Evolutionary conservation across 2,888 invertebrate genomes (phyloP), one percentile per base, ranked within the genome.

Genomic region (Xestia xanthographa): DNA sequence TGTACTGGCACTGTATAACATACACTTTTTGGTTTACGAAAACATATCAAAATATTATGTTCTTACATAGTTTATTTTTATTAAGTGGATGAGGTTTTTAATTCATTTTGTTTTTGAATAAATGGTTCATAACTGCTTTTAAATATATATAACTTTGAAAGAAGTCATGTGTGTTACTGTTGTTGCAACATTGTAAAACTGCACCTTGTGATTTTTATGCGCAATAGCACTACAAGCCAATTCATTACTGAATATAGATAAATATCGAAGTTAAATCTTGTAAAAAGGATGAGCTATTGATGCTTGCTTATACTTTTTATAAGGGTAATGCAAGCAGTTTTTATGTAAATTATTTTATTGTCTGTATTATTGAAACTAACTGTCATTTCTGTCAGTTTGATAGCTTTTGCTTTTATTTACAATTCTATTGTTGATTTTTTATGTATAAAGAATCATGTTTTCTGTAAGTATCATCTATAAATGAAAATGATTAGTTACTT

Each of bases 1-100:
- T 90, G 82, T 92, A 60, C 85, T 90, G 77, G 90, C 78, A 70
- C 85, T 90, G 82, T 90, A 89, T 76, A 90, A 87, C 48, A 84
- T 86, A 80, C 88, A 89, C 80, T 90, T 89, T 79, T 80, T 87
- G 76, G 72, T 91, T 84, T 87, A 90, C 86, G 83, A 88, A 58
- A 89, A 88, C 79, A 86, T 89, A 80, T 80, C 87, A 72, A 87
- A 90, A 75, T 88, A 88, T 86, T 87, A 70, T 76, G 70, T 87
- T 65, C 72, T 70, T 56, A 66, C 68, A n/a, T 82, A 79, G 48
- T 67, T 74, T 29, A 66, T 65, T 20, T 65, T 58, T 8, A 70
- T 66, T n/a, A 8, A 45, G 26, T 70, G 34, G 26, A 70, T 76
- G 17, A 62, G 22, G 11, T 38, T 62, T 71, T 75, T 72, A n/a